A percentile compares a stretch with the other conserved stretches of the same genome.
Evolutionary conservation across 2,797 vertebrate species (phyloP).

Genomic region (Pangasius macronema): DNA sequence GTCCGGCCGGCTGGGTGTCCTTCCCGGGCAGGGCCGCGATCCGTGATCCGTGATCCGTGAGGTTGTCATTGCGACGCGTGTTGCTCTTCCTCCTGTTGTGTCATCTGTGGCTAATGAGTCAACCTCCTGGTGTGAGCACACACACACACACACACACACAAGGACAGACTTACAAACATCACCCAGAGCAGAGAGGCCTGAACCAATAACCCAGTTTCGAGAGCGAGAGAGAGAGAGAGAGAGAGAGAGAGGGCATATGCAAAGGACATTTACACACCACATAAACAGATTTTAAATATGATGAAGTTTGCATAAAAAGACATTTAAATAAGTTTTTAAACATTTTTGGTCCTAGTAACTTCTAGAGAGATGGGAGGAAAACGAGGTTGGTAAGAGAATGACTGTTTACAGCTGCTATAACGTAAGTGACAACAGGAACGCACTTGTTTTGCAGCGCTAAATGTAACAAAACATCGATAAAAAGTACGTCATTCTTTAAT

Average conservation of each 20-base stretch:
- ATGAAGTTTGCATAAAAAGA: background rate
- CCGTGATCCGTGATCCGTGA: conserved; percentile 16
- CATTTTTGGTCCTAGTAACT: background rate
- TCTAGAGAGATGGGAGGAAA: background rate
- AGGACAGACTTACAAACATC: background rate
- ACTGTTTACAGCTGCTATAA: background rate
- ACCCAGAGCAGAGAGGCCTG: background rate
- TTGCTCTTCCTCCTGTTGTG: conserved; percentile 37
- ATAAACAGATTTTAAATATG: background rate
- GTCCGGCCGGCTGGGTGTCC: background rate
- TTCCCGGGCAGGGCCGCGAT: background rate
- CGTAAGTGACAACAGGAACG: background rate
- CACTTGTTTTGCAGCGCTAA: no score
- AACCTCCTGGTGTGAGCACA: background rate
- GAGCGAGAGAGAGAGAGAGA: background rate
- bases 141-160: background rate
- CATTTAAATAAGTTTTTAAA: background rate
- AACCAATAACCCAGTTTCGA: conserved; percentile 1
- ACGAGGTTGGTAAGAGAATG: background rate
- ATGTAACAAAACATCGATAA: background rate
- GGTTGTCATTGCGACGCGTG: conserved; percentile 19
- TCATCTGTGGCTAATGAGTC: conserved; percentile 40
- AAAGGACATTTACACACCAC: background rate
- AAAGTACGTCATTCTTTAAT: background rate
- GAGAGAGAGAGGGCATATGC: background rate